A percentile compares a stretch with the other conserved stretches of the same genome.
These are phyloP conservation scores for Spea bombifrons DNA, from an alignment of 2,113 vertebrate species.

Conservation along the genomic window DNA sequence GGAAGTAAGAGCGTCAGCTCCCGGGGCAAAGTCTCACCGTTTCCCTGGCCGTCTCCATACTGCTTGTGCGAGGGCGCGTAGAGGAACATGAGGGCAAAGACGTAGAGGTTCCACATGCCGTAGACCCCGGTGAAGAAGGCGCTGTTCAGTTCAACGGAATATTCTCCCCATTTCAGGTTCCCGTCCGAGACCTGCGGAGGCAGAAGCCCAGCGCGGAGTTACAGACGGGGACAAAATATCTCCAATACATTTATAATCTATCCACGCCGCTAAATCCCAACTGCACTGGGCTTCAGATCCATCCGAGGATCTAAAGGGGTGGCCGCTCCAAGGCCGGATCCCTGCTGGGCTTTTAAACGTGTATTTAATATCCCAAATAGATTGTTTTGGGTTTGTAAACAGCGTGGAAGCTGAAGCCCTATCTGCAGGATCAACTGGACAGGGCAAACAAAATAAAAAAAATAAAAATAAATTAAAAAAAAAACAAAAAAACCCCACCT, in stretches of 20 bases:
- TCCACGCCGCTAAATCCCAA: background rate
- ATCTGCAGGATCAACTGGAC: too few species aligned
- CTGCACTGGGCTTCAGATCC: background rate
- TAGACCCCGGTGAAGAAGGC: constrained; percentile 98
- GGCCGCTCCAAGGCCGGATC: too few species aligned
- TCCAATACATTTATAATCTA: background rate
- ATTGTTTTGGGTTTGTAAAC: too few species aligned
- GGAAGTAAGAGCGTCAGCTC: background rate
- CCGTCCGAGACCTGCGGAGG: constrained; percentile 85
- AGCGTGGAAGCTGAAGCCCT: too few species aligned
- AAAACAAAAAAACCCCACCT: too few species aligned
- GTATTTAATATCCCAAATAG: too few species aligned
- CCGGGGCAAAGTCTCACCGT: constrained; percentile 62
- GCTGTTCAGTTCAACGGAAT: constrained; percentile 87
- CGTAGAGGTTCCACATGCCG: constrained; percentile 98
- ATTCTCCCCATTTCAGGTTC: constrained; percentile 91
- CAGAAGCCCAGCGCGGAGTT: background rate
- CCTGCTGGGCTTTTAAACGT: too few species aligned
- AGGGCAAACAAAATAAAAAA: background rate
- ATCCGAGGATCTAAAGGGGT: background rate
- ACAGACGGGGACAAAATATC: background rate
- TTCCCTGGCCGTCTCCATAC: constrained; percentile 86
- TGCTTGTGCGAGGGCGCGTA: constrained; percentile 95
- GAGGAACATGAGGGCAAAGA: constrained; percentile 96
- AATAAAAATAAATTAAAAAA: background rate